Evolutionary conservation across 2,888 invertebrate genomes (phyloP).

Genomic region (Lithophane semibrunnea): DNA sequence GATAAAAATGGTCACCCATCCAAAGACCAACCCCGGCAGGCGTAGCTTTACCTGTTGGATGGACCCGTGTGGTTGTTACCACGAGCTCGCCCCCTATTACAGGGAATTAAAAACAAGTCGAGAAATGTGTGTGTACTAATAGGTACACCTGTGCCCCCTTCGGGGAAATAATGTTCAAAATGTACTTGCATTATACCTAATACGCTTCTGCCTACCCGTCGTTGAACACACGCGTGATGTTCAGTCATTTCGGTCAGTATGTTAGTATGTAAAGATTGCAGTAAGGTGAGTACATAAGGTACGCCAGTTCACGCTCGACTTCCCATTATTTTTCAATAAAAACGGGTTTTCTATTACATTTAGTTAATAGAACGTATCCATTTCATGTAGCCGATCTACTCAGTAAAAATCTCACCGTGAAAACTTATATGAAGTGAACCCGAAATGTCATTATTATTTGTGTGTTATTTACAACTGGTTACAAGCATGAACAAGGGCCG

Average conservation of each 20-base stretch:
- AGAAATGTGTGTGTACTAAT: too few relatives aligned
- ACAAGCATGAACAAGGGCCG: background rate
- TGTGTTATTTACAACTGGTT: background rate
- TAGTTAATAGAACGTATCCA: slow-evolving; percentile 38
- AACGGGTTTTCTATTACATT: slow-evolving; percentile 37
- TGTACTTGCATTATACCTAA: background rate
- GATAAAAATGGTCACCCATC: too few relatives aligned
- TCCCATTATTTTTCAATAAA: slow-evolving; percentile 31
- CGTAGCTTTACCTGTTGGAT: too few relatives aligned
- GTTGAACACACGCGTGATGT: background rate
- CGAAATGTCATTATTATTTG: background rate
- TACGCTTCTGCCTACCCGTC: too few relatives aligned
- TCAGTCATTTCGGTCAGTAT: slow-evolving; percentile 16
- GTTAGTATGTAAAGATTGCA: slow-evolving; percentile 18
- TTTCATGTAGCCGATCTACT: background rate
- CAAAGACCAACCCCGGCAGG: too few relatives aligned
- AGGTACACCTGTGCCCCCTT: too few relatives aligned
- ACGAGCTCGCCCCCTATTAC: background rate
- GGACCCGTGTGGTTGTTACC: too few relatives aligned
- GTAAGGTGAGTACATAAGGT: background rate
- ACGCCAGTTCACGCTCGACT: slow-evolving; percentile 25
- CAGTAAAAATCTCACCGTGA: background rate
- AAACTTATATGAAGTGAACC: background rate
- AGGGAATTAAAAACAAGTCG: background rate
- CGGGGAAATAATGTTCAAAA: background rate